Percentiles rank a stretch among this genome's conserved stretches.
Conservation (phyloP, 2,888 invertebrate species). For the Nomada ferruginata region DNA sequence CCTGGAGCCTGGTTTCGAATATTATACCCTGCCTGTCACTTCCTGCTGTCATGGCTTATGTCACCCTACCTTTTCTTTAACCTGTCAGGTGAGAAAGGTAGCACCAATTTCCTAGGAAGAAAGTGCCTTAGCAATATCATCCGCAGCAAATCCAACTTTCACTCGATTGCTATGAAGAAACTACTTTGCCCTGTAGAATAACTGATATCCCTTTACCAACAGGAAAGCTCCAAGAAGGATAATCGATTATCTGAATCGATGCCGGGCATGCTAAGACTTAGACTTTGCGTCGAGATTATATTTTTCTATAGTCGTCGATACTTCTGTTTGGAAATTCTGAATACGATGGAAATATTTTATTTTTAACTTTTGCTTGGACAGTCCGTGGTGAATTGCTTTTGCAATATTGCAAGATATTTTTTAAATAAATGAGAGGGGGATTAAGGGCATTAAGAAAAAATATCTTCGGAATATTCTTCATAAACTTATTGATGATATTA, state of each 20-base stretch:
- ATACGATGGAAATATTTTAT: neutral
- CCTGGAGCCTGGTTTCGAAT: constrained; percentile 67
- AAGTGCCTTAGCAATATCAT: constrained; percentile 48
- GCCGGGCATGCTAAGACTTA: constrained; percentile 3
- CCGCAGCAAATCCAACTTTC: constrained; percentile 40
- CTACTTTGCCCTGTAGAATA: constrained; percentile 5
- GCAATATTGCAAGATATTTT: no score
- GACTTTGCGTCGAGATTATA: neutral
- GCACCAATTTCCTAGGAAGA: constrained; percentile 46
- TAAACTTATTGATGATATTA: no score
- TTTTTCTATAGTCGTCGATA: no score
- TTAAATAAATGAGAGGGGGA: no score
- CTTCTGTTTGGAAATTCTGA: neutral
- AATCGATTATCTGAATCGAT: constrained; percentile 46
- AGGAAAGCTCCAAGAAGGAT: constrained; percentile 24
- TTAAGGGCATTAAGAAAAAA: no score
- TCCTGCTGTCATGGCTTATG: constrained; percentile 72
- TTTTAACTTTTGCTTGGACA: no score
- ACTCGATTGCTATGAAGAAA: constrained; percentile 46
- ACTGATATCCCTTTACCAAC: constrained; percentile 26
- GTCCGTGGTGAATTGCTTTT: no score
- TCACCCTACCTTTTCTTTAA: constrained; percentile 67
- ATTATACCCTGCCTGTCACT: constrained; percentile 76
- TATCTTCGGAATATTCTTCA: no score
- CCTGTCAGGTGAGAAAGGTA: constrained; percentile 73